These are phyloP conservation scores for Gortyna flavago DNA, from an alignment of 2,888 invertebrate genomes.

Conservation along the genomic window DNA sequence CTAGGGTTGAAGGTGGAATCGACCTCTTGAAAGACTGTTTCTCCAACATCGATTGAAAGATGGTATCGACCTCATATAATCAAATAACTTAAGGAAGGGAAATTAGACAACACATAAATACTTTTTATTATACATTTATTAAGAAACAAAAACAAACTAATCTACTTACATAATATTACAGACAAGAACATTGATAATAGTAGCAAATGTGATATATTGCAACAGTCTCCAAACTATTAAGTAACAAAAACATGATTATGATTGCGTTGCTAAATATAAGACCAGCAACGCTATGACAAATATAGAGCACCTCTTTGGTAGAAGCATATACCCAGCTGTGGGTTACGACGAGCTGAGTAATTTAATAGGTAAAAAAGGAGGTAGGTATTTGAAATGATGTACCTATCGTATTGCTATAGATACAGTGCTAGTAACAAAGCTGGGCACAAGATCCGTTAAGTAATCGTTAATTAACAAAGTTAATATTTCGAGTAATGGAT, in stretches of 20 bases:
- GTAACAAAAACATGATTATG: background rate
- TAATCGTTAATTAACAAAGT: no score
- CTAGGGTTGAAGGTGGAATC: no score
- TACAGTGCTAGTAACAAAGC: no score
- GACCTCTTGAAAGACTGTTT: background rate
- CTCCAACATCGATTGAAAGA: background rate
- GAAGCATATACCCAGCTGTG: no score
- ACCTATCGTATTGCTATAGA: no score
- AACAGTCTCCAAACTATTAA: background rate
- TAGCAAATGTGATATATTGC: conserved; percentile 4
- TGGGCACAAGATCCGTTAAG: no score
- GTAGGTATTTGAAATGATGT: no score
- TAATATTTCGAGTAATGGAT: no score
- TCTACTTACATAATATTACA: conserved; percentile 12
- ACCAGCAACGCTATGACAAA: background rate
- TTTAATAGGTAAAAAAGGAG: no score
- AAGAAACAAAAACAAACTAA: conserved; percentile 29
- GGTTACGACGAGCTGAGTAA: no score
- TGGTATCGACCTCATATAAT: background rate
- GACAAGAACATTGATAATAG: conserved; percentile 3
- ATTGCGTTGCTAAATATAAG: background rate
- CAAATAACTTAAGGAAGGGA: background rate
- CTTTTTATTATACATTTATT: conserved; percentile 43
- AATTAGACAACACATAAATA: background rate
- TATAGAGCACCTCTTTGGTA: background rate